A percentile compares a stretch with the other conserved stretches of the same genome.
phyloP scores from a whole-genome alignment of 2,888 invertebrate genomes.

The Epinotia nisella region DNA sequence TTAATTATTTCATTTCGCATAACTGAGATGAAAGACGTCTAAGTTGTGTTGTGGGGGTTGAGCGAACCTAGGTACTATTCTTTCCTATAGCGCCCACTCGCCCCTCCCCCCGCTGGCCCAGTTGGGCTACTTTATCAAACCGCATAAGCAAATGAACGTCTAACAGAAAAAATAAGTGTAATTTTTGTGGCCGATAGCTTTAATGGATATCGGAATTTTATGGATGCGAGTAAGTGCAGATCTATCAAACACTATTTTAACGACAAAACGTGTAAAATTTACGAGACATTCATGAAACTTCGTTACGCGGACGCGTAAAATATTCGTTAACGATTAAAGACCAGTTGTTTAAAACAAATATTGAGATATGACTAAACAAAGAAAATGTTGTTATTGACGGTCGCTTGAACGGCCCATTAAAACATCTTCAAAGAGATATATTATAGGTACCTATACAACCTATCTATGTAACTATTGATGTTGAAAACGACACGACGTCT shows the following conservation, averaged over 20 bases:
- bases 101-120: slow-evolving; percentile 6
- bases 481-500: too few species aligned
- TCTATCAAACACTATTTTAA: slow-evolving; percentile 48
- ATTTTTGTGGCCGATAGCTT: slow-evolving; percentile 36
- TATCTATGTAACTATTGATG: too few species aligned
- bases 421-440: slow-evolving; percentile 22
- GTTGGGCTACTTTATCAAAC: slow-evolving; percentile 10
- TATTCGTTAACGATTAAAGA: slow-evolving; percentile 25
- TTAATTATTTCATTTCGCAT: slow-evolving; percentile 27
- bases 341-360: slow-evolving; percentile 22
- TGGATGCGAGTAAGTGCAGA: slow-evolving; percentile 47
- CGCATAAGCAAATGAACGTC: slow-evolving; percentile 21
- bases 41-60: slow-evolving; percentile 18
- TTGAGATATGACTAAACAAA: slow-evolving; percentile 26
- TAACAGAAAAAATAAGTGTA: slow-evolving; percentile 27
- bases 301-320: slow-evolving; percentile 44
- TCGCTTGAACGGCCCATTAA: slow-evolving; percentile 3
- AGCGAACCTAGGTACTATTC: slow-evolving; percentile 18
- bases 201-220: slow-evolving; percentile 45
- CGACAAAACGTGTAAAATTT: slow-evolving; percentile 51
- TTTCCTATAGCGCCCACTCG: slow-evolving; percentile 26
- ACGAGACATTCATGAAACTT: slow-evolving; percentile 50
- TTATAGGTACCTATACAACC: neutral
- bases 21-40: slow-evolving; percentile 12
- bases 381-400: slow-evolving; percentile 20